Evolutionary conservation across 2,888 invertebrate genomes (phyloP), one percentile per base, ranked within the genome.

Genomic region (Artemia sinica): DNA sequence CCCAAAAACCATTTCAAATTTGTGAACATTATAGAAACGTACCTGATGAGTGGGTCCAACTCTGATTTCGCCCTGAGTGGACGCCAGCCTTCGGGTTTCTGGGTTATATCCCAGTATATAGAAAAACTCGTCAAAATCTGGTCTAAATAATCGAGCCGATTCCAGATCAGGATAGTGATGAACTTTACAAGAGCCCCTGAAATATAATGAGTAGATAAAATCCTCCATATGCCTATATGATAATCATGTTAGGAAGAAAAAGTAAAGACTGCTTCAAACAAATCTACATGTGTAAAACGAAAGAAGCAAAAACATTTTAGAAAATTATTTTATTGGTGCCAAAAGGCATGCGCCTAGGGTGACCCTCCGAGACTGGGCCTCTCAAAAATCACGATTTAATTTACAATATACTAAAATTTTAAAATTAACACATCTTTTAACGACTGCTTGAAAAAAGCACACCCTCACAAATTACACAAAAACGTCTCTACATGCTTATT

Each of bases 11-110:
- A 41, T 2, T 41, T 41, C 41, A 14, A 7, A 18, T 69, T 48
- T 49, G 13, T 63, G 9, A 28, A 9, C 52, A n/a, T 10, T 11
- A 41, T 12, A 12, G 4, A 11, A 50, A 65, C 72, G 67, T 69
- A 75, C 82, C 81, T 83, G 83, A 75, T 82, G 82, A 75, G 80
- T 80, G 73, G 80, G 78, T 73, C 84, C 83, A 71, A 83, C 81
- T 75, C 83, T 78, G 72, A 83, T 83, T 76, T 82, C 82, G 70
- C 82, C 82, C 77, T 82, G 82, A 70, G 80, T 80, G 74, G 80
- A 80, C 74, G 82, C 81, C 80, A 82, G 79, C 72, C 78, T 79
- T 58, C 80, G 77, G 71, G 80, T 81, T 75, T 82, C 81, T 63
- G 80, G 80, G 74, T 81, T 82, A 74, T 80, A 82, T 72, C 78